Base-by-base conservation (phyloP, 2,888 invertebrate genomes). In the Ichneumoninae sp. region DNA sequence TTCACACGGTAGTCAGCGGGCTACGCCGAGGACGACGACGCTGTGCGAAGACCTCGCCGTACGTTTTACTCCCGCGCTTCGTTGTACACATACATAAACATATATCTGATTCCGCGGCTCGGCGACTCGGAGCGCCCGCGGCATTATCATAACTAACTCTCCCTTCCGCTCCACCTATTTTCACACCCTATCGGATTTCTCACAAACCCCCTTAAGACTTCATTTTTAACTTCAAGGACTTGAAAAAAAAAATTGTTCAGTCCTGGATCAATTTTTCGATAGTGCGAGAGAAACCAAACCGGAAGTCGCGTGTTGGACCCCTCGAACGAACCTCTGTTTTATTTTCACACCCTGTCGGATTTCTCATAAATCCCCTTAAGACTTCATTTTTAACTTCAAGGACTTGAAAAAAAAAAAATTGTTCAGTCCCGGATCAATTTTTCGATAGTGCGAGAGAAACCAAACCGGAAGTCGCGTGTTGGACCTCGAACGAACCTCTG, bases 1-100 rank as follows among this genome's bases (percentile, higher is more conserved):
- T 89, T 88, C 90, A 89, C 88, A 89, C 86, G 16, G 87, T 86
- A 85, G 70, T 80, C 63, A 69, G 36, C 60, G 60, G 36, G 66
- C 22, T 60, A 13, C 63, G 63, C 30, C 52, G 78, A 16, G 57
- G 78, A 16, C 75, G 76, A 68, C 52, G 76, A 65, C 22, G 74
- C 50, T 65, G 47, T 33, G 22, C 30, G 66, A 60, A 50, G 66
- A 65, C 63, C 82, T 79, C 71, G 78, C 75, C 65, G 50, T 71
- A 75, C 66, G 4, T 74, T 71, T 80, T 36, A 10, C 73, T 78
- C 54, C 44, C 50, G 52, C 70, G 52, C 54, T 47, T 19, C 16
- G 30, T 36, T 65, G 54, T 79, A 71, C 44, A 77, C 19, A 16
- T 33, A 57, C n/a, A 44, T 68, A 36, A 36, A 52, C 50, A 26